Evolutionary conservation across 2,888 invertebrate genomes (phyloP).

Genomic region (Drosophila mulleri): DNA sequence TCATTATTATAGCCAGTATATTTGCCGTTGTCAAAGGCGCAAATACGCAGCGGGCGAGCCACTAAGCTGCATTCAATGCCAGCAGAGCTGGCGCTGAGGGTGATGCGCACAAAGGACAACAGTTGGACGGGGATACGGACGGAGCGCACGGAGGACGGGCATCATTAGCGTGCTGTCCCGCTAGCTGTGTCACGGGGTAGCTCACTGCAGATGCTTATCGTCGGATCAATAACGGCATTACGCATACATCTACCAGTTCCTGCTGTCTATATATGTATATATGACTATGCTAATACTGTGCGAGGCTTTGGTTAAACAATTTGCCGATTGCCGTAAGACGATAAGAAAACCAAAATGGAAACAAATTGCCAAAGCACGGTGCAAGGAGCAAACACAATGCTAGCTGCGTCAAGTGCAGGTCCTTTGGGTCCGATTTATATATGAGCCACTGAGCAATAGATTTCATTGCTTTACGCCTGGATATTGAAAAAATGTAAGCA

Average conservation of each 20-base stretch:
- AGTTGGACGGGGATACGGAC: constrained; percentile 9
- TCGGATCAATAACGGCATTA: constrained; percentile 74
- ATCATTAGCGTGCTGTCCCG: constrained; percentile 64
- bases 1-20: constrained; percentile 71
- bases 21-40: constrained; percentile 64
- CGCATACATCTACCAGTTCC: constrained; percentile 20
- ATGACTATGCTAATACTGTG: constrained; percentile 70
- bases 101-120: constrained; percentile 35
- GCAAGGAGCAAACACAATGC: constrained; percentile 66
- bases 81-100: constrained; percentile 53
- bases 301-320: constrained; percentile 66
- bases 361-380: constrained; percentile 73
- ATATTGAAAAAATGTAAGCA: not conserved
- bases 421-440: constrained; percentile 69
- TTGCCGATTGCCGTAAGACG: constrained; percentile 66
- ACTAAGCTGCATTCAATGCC: constrained; percentile 76
- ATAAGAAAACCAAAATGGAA: constrained; percentile 78
- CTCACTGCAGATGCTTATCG: constrained; percentile 70
- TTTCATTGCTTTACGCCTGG: constrained; percentile 22
- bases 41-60: constrained; percentile 77
- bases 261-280: constrained; percentile 2
- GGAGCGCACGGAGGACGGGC: constrained; percentile 28
- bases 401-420: constrained; percentile 68
- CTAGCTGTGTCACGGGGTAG: constrained; percentile 61
- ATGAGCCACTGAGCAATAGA: constrained; percentile 54